A percentile compares a stretch with the other conserved stretches of the same genome.
Conservation (phyloP, 1,140 invertebrate species). For the Drosophila watanabei region DNA sequence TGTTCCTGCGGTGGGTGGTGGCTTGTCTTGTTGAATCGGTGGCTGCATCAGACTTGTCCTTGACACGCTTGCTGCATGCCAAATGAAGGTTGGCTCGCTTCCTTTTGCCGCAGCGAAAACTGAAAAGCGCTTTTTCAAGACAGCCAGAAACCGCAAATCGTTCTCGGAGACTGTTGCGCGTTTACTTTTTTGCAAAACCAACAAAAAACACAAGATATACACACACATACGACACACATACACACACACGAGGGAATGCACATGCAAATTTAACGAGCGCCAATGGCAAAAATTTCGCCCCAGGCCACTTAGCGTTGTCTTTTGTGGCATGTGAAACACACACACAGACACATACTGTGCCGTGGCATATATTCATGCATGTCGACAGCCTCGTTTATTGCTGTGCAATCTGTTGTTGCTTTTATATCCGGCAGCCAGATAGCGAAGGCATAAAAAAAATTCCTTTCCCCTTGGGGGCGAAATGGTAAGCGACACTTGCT, state of each 20-base stretch:
- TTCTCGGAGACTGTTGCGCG: slow-evolving; percentile 70
- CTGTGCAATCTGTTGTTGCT: slow-evolving; percentile 65
- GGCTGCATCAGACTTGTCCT: slow-evolving; percentile 62
- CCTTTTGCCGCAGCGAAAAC: slow-evolving; percentile 22
- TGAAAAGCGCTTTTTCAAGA: slow-evolving; percentile 41
- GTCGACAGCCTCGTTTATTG: slow-evolving; percentile 49
- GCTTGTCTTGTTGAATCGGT: slow-evolving; percentile 25
- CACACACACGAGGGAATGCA: slow-evolving; percentile 34
- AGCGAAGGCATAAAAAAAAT: slow-evolving; percentile 57
- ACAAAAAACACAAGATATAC: slow-evolving; percentile 14
- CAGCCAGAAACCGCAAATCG: slow-evolving; percentile 56
- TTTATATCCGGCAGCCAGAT: slow-evolving; percentile 63
- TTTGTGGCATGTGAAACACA: slow-evolving; percentile 56
- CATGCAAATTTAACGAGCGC: slow-evolving; percentile 80
- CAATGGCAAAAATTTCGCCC: slow-evolving; percentile 75
- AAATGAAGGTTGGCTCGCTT: slow-evolving; percentile 66
- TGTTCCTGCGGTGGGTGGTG: neutral
- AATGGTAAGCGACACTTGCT: slow-evolving; percentile 52
- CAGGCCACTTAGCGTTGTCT: slow-evolving; percentile 74
- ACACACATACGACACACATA: neutral
- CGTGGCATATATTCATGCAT: slow-evolving; percentile 30
- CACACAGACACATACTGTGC: slow-evolving; percentile 10
- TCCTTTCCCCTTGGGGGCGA: slow-evolving; percentile 24
- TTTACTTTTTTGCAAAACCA: slow-evolving; percentile 54
- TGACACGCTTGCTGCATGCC: slow-evolving; percentile 74